Conservation (phyloP, 1,140 invertebrate species). For the Ceratosolen fusciceps region DNA sequence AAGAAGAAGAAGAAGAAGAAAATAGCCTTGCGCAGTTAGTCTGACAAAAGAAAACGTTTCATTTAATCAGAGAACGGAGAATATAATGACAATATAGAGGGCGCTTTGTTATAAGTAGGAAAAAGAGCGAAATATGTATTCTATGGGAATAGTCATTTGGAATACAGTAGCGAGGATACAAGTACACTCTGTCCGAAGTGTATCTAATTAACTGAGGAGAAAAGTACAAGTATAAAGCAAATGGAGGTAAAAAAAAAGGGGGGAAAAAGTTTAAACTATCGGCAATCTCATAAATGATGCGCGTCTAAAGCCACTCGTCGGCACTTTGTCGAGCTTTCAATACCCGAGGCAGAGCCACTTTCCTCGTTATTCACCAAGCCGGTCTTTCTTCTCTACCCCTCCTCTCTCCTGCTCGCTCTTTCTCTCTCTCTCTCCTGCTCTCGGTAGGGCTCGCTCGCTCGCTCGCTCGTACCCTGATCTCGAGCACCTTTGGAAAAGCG, state of each 20-base stretch:
- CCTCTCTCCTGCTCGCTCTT: background rate
- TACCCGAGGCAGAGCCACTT: conserved; percentile 21
- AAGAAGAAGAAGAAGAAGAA: background rate
- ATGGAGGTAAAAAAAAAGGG: background rate
- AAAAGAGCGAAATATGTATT: background rate
- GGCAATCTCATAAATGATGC: conserved; percentile 39
- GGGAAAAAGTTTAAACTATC: conserved; percentile 10
- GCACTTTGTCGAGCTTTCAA: conserved; percentile 32
- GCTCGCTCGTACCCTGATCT: background rate
- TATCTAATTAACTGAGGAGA: background rate
- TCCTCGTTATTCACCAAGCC: conserved; percentile 34
- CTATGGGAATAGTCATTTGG: background rate
- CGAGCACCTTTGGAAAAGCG: conserved; percentile 26
- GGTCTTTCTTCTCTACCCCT: background rate
- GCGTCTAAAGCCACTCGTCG: conserved; percentile 32
- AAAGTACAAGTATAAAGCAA: no score
- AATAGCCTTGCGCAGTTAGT: background rate
- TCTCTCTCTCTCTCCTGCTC: background rate
- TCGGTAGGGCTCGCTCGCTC: background rate
- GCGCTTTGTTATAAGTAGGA: background rate
- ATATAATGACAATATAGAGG: background rate
- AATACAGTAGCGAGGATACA: background rate
- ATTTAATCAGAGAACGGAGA: background rate
- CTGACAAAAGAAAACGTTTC: background rate
- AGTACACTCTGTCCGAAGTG: background rate